Percentiles rank a stretch among this genome's conserved stretches.
Conservation (phyloP, 1,140 invertebrate species). For the Sitobion miscanthi region DNA sequence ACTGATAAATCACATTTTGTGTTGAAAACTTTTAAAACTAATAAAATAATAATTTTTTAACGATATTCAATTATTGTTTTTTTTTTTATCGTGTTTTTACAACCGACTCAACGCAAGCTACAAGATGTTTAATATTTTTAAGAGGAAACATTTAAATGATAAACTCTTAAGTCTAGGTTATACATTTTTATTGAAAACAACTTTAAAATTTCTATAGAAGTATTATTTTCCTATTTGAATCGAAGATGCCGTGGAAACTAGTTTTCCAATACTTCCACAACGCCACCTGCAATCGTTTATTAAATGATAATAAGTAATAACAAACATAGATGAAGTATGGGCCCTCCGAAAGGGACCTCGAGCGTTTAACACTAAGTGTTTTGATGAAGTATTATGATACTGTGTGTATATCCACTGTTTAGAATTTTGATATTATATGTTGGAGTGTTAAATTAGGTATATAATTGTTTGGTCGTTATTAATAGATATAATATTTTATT, state of each 20-base stretch:
- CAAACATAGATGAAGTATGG: no score
- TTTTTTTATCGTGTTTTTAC: not conserved
- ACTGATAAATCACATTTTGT: not conserved
- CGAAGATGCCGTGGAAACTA: no score
- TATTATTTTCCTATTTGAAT: not conserved
- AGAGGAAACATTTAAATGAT: not conserved
- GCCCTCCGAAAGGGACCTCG: no score
- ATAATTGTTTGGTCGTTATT: not conserved
- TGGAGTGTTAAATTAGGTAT: no score
- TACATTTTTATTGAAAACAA: not conserved
- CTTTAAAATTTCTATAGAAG: not conserved
- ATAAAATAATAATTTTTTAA: not conserved
- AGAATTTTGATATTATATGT: no score
- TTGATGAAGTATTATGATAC: no score
- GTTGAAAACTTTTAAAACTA: not conserved
- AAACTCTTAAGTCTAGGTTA: not conserved
- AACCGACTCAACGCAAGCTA: not conserved
- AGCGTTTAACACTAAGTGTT: no score
- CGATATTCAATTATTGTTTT: not conserved
- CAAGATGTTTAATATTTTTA: not conserved
- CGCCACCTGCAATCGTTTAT: no score
- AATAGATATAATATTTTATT: not conserved
- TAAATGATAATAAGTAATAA: no score
- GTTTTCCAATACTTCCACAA: no score
- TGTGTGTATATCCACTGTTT: no score